Evolutionary conservation across 2,888 invertebrate species (phyloP), one percentile per base, ranked within the genome.

Genomic region (Fragum whitleyi): DNA sequence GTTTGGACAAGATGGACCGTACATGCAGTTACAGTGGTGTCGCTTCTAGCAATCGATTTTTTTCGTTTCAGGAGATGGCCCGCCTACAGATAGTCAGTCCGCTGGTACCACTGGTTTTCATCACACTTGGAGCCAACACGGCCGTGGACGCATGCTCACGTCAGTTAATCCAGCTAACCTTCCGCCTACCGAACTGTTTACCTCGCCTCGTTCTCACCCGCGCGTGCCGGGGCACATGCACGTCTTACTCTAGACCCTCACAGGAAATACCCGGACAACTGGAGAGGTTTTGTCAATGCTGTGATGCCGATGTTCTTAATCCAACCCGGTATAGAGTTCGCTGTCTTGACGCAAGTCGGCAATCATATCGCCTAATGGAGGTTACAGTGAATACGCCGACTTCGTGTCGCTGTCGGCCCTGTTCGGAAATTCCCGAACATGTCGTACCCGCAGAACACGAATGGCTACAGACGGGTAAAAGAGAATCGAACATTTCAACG

Each of bases 231-330:
- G 85, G 85, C 21, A 70, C 70, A 53, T 85, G 85, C 47, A 61
- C 57, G 11, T 76, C 85, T 0, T 85, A 85, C 39, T 29, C 79
- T 5, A 68, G 78, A 9, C 85, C 85, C 1, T 82, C 82, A 29
- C 23, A 57, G 2, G 51, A 73, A 16, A 23, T 72, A 21, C 79
- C 75, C 1, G 80, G 75, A 29, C 65, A 74, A 23, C 74, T 85
- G 29, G 82, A 85, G 65, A 65, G 78, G 1, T 77, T 74, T 16
- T 85, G 85, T 57, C 78, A 80, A 59, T 85, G 85, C 61, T 85
- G 85, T 71, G 72, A 80, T 32, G 80, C 67, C 14, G 75, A 71
- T 47, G 47, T 47, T 9, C n/a, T 47, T 3, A 47, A 47, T 14
- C 47, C 47, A 14, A 47, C 47, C 47, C 47, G 47, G n/a, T 47